Evolutionary conservation across 2,888 invertebrate species (phyloP), one percentile per base, ranked within the genome.

Genomic region (Watsonalla binaria): DNA sequence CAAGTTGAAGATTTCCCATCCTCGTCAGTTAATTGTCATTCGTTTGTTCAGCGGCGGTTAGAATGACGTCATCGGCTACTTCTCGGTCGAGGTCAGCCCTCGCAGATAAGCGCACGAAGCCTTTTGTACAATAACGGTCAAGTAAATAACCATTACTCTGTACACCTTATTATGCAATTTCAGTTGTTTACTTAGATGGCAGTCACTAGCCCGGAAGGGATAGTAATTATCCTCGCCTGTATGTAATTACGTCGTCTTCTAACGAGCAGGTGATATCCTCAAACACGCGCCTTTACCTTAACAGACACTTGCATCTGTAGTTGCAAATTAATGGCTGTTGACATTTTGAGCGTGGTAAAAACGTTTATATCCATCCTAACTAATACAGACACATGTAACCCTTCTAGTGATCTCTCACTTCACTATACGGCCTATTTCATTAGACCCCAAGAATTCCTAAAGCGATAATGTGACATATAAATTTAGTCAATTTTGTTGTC

Each of bases 61-160:
- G 34, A 51, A 50, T 81, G 82, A 80, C 78, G 78, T 80, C 76
- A 82, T 55, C 55, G 45, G 57, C 58, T 62, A 65, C 63, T 61
- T 67, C 56, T 57, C 67, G 59, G 63, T 63, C 74, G 78, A 80
- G 78, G 79, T 74, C 74, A 61, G 54, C 55, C 61, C 61, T 58
- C 51, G 59, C 61, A 70, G 77, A 76, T 79, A 76, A 76, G 63
- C 59, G 59, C 55, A 55, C 51, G 54, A 56, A 56, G 54, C 46
- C 37, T 52, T 51, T 46, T 54, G 46, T 47, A 55, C 54, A 51
- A 54, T 58, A 60, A 63, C 61, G 57, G 63, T 64, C 15, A 11
- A 15, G 9, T 14, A 9, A 42, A 42, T 42, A 11, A 42, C 11
- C 2, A 42, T 42, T 42, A 24, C 24, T 11, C 11, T 42, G 11